Conservation (phyloP, 2,113 vertebrate species). For the Coptodon rendalli region DNA sequence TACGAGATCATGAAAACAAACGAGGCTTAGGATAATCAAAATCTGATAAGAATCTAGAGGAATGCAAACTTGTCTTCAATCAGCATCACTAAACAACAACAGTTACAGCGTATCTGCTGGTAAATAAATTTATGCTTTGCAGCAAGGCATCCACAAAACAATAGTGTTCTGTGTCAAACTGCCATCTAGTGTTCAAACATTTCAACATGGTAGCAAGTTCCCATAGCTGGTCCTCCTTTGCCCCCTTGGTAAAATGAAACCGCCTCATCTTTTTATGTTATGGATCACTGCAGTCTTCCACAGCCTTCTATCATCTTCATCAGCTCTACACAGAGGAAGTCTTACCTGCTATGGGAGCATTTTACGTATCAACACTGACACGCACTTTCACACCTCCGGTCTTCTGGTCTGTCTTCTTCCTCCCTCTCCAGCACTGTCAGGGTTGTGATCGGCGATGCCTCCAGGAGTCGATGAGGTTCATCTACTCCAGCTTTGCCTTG, state of each 20-base stretch:
- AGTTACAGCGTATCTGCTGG: neutral
- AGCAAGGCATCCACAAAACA: neutral
- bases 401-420: neutral
- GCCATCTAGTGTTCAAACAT: conserved; percentile 43
- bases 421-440: neutral
- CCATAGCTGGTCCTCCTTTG: neutral
- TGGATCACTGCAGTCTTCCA: neutral
- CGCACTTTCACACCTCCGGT: neutral
- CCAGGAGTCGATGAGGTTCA: conserved; percentile 40
- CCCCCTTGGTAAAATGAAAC: neutral
- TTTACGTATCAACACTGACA: neutral
- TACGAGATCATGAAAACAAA: neutral
- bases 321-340: neutral
- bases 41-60: neutral
- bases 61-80: conserved; percentile 2
- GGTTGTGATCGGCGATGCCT: conserved; percentile 26
- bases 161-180: conserved; percentile 29
- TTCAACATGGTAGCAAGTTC: neutral
- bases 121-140: neutral
- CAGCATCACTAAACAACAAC: conserved; percentile 22
- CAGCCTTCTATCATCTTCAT: neutral
- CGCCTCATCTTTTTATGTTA: neutral
- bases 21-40: conserved; percentile 4
- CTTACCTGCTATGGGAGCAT: neutral
- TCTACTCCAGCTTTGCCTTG: conserved; percentile 16